Conservation (phyloP, 2,797 vertebrate genomes). For the Megalops cyprinoides region DNA sequence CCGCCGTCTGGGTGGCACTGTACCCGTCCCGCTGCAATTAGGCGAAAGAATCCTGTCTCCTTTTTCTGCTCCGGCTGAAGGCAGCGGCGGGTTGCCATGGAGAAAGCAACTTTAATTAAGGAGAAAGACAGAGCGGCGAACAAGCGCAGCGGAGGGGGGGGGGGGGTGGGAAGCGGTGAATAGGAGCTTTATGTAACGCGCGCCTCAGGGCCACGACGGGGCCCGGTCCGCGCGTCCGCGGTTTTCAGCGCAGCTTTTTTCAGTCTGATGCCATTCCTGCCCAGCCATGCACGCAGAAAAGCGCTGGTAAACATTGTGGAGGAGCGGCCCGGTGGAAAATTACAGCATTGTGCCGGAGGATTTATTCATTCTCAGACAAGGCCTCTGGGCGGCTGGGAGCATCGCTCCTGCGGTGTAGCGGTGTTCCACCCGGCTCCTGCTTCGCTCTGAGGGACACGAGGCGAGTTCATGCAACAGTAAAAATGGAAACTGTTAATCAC, state of each 20-base stretch:
- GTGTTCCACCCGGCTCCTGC: neutral
- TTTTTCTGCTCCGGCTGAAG: neutral
- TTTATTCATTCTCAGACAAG: neutral
- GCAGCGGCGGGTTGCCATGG: conserved; percentile 24
- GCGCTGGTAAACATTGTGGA: neutral
- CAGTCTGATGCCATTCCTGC: neutral
- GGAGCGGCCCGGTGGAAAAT: neutral
- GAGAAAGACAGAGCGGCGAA: neutral
- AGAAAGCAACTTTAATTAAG: conserved; percentile 7
- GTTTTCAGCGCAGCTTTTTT: conserved; percentile 4
- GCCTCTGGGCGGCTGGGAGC: neutral
- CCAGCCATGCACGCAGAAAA: neutral
- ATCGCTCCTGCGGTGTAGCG: neutral
- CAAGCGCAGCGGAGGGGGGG: neutral
- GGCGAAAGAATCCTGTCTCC: neutral
- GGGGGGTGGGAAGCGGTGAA: neutral
- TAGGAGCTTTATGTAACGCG: conserved; percentile 16
- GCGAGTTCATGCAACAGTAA: neutral
- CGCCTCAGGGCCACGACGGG: neutral
- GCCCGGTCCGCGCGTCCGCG: neutral
- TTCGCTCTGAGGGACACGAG: neutral
- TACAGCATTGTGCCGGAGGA: neutral
- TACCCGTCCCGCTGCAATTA: neutral
- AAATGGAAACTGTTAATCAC: neutral
- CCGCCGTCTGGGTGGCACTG: neutral